These are phyloP conservation scores for Hydropsyche betteni DNA, from an alignment of 2,888 invertebrate genomes.

Conservation along the genomic window DNA sequence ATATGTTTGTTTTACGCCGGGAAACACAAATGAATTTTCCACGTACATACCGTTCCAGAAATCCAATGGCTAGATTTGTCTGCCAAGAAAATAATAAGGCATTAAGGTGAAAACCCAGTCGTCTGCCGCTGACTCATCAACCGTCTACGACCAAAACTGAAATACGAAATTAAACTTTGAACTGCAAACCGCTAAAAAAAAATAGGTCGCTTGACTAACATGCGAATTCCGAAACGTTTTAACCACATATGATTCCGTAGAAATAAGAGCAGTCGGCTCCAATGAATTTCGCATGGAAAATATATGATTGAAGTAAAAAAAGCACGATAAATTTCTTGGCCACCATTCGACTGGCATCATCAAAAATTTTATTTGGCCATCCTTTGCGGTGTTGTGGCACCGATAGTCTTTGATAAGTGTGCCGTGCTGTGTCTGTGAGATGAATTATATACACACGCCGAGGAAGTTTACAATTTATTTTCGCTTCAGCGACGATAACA, in stretches of 20 bases:
- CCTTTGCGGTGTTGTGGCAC: conserved; percentile 28
- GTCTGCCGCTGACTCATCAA: conserved; percentile 24
- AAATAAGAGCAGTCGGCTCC: neutral
- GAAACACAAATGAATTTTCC: conserved; percentile 16
- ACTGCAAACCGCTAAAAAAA: neutral
- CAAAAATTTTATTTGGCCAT: conserved; percentile 45
- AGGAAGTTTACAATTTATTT: too few relatives aligned
- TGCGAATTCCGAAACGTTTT: too few relatives aligned
- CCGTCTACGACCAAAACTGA: conserved; percentile 4
- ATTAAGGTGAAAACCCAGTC: conserved; percentile 8
- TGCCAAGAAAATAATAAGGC: conserved; percentile 29
- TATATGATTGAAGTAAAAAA: conserved; percentile 20
- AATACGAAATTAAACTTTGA: neutral
- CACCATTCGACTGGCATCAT: conserved; percentile 39
- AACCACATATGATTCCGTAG: neutral
- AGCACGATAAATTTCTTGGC: conserved; percentile 48
- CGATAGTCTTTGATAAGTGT: conserved; percentile 18
- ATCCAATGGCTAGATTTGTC: conserved; percentile 8
- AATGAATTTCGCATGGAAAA: neutral
- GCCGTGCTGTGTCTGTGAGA: neutral
- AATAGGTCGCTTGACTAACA: too few relatives aligned
- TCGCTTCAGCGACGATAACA: too few relatives aligned
- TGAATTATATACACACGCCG: neutral
- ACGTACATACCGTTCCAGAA: neutral
- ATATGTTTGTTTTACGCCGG: too few relatives aligned